Base-by-base conservation (phyloP, 35 echinoderm and acorn worm species). In the Nesometra sesokonis region DNA sequence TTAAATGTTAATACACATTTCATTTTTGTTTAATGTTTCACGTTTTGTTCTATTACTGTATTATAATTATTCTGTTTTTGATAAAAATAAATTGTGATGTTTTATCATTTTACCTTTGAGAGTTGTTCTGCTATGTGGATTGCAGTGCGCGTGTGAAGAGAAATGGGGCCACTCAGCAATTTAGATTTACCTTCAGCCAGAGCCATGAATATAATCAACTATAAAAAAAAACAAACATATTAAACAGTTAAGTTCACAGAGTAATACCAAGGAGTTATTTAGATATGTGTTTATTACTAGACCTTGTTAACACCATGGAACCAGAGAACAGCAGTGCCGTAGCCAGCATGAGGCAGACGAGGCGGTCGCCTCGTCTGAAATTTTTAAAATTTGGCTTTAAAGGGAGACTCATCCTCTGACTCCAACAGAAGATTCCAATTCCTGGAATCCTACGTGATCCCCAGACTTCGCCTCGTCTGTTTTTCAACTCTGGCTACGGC, bases 201-300 rank as follows among this genome's bases (percentile, higher is more conserved):
- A 27, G 94, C 94, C 94, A 97, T 97, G 86, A 97, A 97, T 34
- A 93, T 91, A 40, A 97, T 97, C 30, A 97, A 89, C 94, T 97
- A 82, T n/a, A 84, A 27, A 84, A 85, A 32, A 83, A 35, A 91
- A 86, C 5, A 35, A 8, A 77, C 27, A 33, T 76, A 15, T 32
- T 23, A 21, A 47, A 29, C 27, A 86, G 27, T 86, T 76, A 0
- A 17, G 67, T 76, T 19, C 32, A 30, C 9, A 30, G 17, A 86
- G 31, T 32, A n/a, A n/a, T n/a, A n/a, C 31, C 19, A 1, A 77
- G 43, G 32, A 76, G 13, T 76, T 27, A 5, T 27, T 33, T 33
- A 32, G 30, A 39, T 47, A 32, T 30, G 21, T 31, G 19, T 57
- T 30, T 30, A 57, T 21, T 76, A 30, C 19, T 67, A 76, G 30